Evolutionary conservation across 2,888 invertebrate species (phyloP).

Genomic region (Caradrina clavipalpis): DNA sequence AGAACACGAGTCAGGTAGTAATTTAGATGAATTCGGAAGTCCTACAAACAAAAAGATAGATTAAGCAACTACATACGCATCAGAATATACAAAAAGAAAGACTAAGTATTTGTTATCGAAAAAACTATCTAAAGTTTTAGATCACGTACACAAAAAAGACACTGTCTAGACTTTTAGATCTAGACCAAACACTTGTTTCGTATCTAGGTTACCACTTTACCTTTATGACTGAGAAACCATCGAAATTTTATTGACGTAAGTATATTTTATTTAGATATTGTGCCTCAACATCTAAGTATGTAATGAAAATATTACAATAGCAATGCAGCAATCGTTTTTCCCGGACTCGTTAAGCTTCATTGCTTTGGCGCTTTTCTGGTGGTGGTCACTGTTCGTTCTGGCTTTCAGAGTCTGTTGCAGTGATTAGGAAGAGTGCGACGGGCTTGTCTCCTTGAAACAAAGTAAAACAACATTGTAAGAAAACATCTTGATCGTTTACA

Average conservation of each 20-base stretch:
- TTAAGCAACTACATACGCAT: neutral
- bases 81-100: neutral
- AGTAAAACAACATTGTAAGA: too few species aligned
- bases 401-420: too few species aligned
- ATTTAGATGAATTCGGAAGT: neutral
- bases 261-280: too few species aligned
- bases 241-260: neutral
- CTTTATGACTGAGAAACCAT: neutral
- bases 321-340: too few species aligned
- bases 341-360: too few species aligned
- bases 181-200: neutral
- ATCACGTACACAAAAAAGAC: conserved; percentile 11
- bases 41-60: neutral
- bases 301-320: too few species aligned
- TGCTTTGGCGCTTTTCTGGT: too few species aligned
- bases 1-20: neutral
- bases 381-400: too few species aligned
- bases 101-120: neutral
- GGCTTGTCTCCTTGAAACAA: too few species aligned
- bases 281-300: neutral
- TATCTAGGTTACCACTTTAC: conserved; percentile 10
- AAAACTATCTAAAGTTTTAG: neutral
- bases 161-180: conserved; percentile 11
- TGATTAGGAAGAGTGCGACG: too few species aligned
- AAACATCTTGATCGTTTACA: too few species aligned